Percentiles rank a stretch among this genome's conserved stretches.
These are phyloP conservation scores for Pseudocheirus occidentalis DNA, from an alignment of 2,797 vertebrate genomes.

Conservation along the genomic window DNA sequence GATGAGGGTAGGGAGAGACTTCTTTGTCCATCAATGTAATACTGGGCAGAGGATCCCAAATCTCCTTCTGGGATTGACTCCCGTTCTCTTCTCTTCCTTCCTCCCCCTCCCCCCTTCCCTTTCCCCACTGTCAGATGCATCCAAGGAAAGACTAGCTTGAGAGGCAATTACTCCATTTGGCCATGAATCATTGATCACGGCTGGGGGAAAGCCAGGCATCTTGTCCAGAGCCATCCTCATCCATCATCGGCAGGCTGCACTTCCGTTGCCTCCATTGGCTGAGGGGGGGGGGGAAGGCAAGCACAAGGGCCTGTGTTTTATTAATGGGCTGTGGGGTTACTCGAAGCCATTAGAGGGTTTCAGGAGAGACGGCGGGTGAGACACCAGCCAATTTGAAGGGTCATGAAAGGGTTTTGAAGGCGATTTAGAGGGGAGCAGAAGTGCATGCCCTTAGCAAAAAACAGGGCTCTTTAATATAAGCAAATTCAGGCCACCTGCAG, in stretches of 20 bases:
- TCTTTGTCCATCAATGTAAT: rapidly evolving
- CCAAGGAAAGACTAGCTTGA: rapidly evolving
- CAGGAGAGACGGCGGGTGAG: background rate
- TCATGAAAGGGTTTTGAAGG: constrained; percentile 1
- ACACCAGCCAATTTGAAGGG: background rate
- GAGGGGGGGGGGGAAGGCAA: background rate
- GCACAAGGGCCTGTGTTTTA: background rate
- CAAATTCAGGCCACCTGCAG: background rate
- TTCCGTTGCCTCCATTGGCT: background rate
- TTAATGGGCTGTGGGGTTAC: background rate
- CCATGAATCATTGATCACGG: background rate
- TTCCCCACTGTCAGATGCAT: background rate
- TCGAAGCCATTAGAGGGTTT: background rate
- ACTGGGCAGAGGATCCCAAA: rapidly evolving
- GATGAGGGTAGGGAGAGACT: background rate
- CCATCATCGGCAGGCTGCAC: rapidly evolving
- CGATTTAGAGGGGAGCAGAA: background rate
- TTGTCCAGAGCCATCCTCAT: rapidly evolving
- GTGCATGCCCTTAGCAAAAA: background rate
- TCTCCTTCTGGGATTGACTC: background rate
- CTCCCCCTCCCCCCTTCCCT: background rate
- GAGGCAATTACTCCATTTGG: background rate
- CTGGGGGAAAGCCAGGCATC: background rate
- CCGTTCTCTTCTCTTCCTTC: background rate
- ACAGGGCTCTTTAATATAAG: background rate